Evolutionary conservation across 37 sponge, comb jelly and placozoan genomes (phyloP).

Genomic region (Bolinopsis microptera): DNA sequence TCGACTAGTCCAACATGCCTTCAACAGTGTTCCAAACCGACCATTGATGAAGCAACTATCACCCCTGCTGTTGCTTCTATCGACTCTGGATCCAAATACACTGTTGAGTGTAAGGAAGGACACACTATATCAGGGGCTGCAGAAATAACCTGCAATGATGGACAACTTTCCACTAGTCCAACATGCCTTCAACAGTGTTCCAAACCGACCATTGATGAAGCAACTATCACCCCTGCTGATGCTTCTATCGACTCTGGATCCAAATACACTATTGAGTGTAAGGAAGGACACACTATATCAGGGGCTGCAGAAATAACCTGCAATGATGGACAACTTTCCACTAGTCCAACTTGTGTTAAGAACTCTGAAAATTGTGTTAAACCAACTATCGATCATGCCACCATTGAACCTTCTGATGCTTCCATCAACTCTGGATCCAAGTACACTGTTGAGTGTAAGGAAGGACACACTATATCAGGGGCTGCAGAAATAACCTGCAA

Average conservation of each 20-base stretch:
- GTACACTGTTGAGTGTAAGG: neutral
- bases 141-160: neutral
- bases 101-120: neutral
- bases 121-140: neutral
- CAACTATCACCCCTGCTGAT: neutral
- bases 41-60: neutral
- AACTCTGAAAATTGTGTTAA: neutral
- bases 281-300: neutral
- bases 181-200: neutral
- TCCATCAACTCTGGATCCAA: neutral
- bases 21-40: neutral
- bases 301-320: neutral
- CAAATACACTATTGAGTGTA: neutral
- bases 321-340: neutral
- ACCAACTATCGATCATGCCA: neutral
- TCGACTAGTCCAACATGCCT: slow-evolving; percentile 1
- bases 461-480: neutral
- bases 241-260: neutral
- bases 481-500: neutral
- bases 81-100: neutral
- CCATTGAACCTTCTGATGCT: neutral
- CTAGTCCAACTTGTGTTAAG: neutral
- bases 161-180: neutral
- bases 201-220: neutral
- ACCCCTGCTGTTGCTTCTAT: neutral